Percentiles rank a stretch among this genome's conserved stretches.
Evolutionary conservation across 1,140 invertebrate genomes (phyloP).

Genomic region (Asbolus verrucosus): DNA sequence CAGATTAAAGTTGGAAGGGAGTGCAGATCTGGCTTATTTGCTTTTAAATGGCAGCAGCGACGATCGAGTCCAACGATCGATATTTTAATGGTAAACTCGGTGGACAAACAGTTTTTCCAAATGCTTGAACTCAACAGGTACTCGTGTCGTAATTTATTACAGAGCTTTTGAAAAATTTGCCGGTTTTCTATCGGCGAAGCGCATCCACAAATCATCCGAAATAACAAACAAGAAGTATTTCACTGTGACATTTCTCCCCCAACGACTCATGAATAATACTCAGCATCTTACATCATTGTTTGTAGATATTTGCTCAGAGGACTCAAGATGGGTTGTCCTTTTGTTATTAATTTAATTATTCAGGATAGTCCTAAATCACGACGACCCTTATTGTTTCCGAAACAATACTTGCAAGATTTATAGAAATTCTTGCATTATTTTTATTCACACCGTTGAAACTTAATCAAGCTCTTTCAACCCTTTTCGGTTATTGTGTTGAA

Average conservation of each 20-base stretch:
- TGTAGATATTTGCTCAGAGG: constrained; percentile 35
- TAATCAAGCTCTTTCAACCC: constrained; percentile 26
- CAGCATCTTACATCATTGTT: constrained; percentile 44
- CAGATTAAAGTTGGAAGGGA: background rate
- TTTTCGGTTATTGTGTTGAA: no score
- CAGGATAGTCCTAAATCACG: constrained; percentile 41
- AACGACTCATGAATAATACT: constrained; percentile 43
- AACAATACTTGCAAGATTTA: constrained; percentile 10
- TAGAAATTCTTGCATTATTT: constrained; percentile 24
- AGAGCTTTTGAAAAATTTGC: constrained; percentile 28
- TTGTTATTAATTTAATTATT: constrained; percentile 47
- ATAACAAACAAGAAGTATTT: constrained; percentile 43
- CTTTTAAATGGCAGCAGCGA: no score
- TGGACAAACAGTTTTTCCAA: background rate
- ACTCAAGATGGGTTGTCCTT: constrained; percentile 44
- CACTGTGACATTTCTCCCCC: constrained; percentile 26
- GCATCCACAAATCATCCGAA: constrained; percentile 29
- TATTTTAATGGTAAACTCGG: constrained; percentile 8
- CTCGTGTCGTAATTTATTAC: constrained; percentile 15
- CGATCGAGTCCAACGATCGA: no score
- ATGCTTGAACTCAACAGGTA: constrained; percentile 22
- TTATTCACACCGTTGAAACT: background rate
- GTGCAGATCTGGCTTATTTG: no score
- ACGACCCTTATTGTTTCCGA: constrained; percentile 29
- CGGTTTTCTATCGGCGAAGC: constrained; percentile 16